Evolutionary conservation across 2,797 vertebrate genomes (phyloP).

Genomic region (Eleutherodactylus coqui): DNA sequence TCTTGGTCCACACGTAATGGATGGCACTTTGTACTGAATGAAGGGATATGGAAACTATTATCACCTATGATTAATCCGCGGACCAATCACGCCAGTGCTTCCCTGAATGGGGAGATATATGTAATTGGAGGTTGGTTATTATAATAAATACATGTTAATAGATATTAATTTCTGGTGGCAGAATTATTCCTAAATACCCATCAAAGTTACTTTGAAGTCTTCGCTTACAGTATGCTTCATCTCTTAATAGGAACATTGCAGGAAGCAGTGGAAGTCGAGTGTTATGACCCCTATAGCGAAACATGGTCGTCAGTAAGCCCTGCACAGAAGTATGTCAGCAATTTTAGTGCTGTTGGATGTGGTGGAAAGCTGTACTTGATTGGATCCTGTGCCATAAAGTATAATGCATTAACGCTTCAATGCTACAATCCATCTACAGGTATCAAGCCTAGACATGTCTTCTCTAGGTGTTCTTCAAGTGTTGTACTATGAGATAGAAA

Average conservation of each 20-base stretch:
- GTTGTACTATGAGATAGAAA: neutral
- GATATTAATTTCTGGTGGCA: neutral
- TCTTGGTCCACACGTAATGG: constrained; percentile 95
- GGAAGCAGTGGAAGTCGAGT: constrained; percentile 88
- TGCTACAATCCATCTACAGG: constrained; percentile 96
- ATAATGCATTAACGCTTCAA: constrained; percentile 93
- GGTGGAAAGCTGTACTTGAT: constrained; percentile 91
- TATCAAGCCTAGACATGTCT: constrained; percentile 67
- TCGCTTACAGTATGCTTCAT: neutral
- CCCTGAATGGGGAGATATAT: constrained; percentile 94
- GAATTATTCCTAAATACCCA: neutral
- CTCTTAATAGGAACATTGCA: constrained; percentile 82
- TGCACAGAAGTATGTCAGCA: constrained; percentile 91
- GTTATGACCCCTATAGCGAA: constrained; percentile 90
- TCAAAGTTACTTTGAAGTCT: neutral
- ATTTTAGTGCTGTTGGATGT: constrained; percentile 88
- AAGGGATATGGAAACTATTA: constrained; percentile 86
- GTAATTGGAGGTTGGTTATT: constrained; percentile 86
- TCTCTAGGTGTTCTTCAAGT: neutral
- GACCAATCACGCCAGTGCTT: constrained; percentile 90
- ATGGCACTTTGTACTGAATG: constrained; percentile 90
- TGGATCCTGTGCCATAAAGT: constrained; percentile 95
- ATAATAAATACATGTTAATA: neutral
- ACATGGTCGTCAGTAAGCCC: constrained; percentile 86
- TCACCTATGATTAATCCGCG: constrained; percentile 91